Base-by-base conservation (phyloP, 2,113 vertebrate genomes). In the Gopherus evgoodei region DNA sequence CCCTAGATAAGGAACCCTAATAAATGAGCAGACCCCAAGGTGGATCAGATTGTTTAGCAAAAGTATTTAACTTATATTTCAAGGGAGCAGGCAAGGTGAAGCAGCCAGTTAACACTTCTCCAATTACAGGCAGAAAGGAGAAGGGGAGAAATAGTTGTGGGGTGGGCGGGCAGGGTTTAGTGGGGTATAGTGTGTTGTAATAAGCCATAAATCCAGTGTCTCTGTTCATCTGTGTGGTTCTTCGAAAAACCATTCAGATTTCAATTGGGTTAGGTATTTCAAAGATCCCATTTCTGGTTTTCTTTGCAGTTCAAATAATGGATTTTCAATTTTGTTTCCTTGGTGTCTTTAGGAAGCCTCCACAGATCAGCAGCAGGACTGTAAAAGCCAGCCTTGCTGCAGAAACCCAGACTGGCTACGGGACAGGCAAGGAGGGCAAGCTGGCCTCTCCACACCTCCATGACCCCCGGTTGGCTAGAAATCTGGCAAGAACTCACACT, bases 231-330 rank as follows among this genome's bases (percentile, higher is more conserved):
- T 11, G 22, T 1, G 44, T 3, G 2, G 4, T 90, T 88, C 88
- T 87, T 89, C 11, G 56, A 50, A 89, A 90, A 47, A 56, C 59
- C 72, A 91, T 82, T 93, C 24, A 31, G 24, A 5, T 83, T 80
- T 6, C 29, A 19, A 22, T 65, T 79, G 84, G 7, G 14, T 95
- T 49, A 56, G 78, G 25, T 81, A 76, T 89, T 91, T 91, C 87
- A 82, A 83, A 92, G 78, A 13, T 49, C 35, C 49, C 24, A 2
- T 95, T 96, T 78, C 35, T 53, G 17, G 78, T 52, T n/a, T 81
- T 65, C 50, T 86, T 85, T 89, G 35, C 44, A 54, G 29, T 59
- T 92, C 69, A 90, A 47, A 79, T 11, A 88, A 31, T 25, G 83
- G 22, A 42, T 49, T 85, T 91, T 95, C 29, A 31, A 4, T 89